Evolutionary conservation across 2,113 vertebrate genomes (phyloP), one percentile per base, ranked within the genome.

Genomic region (Tragelaphus imberbis): DNA sequence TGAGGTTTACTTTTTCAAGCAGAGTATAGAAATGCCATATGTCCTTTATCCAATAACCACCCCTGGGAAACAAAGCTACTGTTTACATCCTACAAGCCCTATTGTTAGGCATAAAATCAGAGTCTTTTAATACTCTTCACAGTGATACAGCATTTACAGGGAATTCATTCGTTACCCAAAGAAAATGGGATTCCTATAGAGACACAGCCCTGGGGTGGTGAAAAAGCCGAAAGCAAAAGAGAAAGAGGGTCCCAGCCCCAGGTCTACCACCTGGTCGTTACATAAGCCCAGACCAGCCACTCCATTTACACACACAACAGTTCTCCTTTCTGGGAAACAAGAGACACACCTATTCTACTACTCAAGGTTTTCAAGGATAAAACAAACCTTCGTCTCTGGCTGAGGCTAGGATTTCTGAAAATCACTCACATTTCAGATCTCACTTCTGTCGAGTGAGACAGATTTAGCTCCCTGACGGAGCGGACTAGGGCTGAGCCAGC

Each of bases 401-500:
- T 55, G 84, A 15, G 49, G 33, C 91, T 51, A 30, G 23, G 71
- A 65, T 80, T 88, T 86, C 58, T 85, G 77, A 91, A 92, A 87
- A 49, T 30, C 40, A 17, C 36, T 19, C 93, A 53, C 82, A 87
- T 63, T 86, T 59, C 30, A 88, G 47, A 65, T 77, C 47, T 86
- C 51, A 36, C 88, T 94, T 94, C 95, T 94, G 59, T 94, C 53
- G 25, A 4, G 17, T 47, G 86, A 91, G 49, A 80, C 82, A 91
- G 94, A 96, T 97, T 97, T 58, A 95, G 94, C 91, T 94, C 86
- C 23, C 79, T 63, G 88, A 91, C 85, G 88, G 71, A 33, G 81
- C 58, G 27, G 23, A n/a, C 61, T 6, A 95, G 97, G 96, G 97
- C 97, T 97, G 97, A 98, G 94, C 89, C 97, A 97, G 96, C 96